phyloP scores from a whole-genome alignment of 1,140 invertebrate genomes.

The Nasonia longicornis region DNA sequence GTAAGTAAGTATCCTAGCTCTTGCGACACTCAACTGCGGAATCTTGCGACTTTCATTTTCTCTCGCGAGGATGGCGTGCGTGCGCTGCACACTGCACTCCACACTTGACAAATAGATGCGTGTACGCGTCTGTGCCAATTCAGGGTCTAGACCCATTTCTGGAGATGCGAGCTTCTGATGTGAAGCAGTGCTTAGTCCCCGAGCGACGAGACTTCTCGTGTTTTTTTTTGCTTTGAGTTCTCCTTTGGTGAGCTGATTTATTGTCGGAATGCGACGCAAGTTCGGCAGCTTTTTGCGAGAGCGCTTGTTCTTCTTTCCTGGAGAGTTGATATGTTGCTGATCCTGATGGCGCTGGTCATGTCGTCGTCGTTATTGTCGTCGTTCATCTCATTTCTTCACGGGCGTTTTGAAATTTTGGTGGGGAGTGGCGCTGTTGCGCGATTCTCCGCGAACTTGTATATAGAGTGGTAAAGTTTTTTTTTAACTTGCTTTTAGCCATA shows the following conservation, averaged over 20 bases:
- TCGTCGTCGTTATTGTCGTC: neutral
- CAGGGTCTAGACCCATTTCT: slow-evolving; percentile 25
- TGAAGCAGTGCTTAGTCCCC: neutral
- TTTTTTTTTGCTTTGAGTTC: neutral
- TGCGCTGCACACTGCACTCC: neutral
- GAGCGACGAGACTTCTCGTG: neutral
- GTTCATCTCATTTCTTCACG: neutral
- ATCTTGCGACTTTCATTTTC: slow-evolving; percentile 39
- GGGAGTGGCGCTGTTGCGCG: neutral
- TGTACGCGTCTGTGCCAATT: slow-evolving; percentile 4
- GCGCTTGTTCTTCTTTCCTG: neutral
- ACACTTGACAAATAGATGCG: slow-evolving; percentile 23
- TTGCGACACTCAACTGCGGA: slow-evolving; percentile 15
- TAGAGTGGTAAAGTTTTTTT: too few relatives aligned
- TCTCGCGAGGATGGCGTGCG: slow-evolving; percentile 3
- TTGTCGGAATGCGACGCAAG: neutral
- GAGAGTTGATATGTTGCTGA: neutral
- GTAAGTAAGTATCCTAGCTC: neutral
- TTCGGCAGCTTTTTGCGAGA: neutral
- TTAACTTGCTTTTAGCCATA: neutral
- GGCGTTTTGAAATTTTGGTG: neutral
- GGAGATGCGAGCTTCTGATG: neutral
- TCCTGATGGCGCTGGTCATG: neutral
- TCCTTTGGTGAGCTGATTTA: slow-evolving; percentile 1
- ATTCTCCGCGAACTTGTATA: neutral